phyloP scores from a whole-genome alignment of 2,797 vertebrate species.

The Arvicola amphibius region DNA sequence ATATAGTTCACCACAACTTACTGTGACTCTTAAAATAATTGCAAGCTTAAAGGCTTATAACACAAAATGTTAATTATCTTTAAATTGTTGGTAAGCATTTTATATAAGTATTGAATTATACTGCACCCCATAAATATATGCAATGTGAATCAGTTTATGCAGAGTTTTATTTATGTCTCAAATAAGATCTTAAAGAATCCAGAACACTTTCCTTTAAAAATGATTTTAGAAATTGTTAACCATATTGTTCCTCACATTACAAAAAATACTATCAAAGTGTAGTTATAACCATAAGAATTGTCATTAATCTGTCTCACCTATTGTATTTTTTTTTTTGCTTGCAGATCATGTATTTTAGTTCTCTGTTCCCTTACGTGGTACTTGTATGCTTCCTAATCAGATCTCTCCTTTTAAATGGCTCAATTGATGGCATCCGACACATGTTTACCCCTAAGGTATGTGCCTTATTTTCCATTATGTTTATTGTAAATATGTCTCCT shows the following conservation, averaged over 20 bases:
- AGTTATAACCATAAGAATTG: background rate
- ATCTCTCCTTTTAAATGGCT: slow-evolving; percentile 94
- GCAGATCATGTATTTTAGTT: slow-evolving; percentile 99
- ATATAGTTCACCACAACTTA: background rate
- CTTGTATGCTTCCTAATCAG: slow-evolving; percentile 97
- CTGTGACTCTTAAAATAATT: background rate
- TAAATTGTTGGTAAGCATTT: background rate
- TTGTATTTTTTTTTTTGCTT: slow-evolving; percentile 71
- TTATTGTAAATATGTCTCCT: background rate
- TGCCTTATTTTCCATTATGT: slow-evolving; percentile 38
- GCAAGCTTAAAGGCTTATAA: background rate
- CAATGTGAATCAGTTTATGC: background rate
- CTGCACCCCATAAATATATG: background rate
- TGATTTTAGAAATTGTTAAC: background rate
- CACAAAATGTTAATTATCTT: background rate
- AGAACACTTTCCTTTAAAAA: background rate
- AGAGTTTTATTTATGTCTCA: background rate
- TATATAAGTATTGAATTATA: background rate
- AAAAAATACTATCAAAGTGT: background rate
- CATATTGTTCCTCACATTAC: background rate
- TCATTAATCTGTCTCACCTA: background rate
- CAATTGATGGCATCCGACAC: slow-evolving; percentile 95
- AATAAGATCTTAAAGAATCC: background rate
- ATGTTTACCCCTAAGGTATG: slow-evolving; percentile 99
- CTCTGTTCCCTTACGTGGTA: slow-evolving; percentile 97